Evolutionary conservation across 53 echinoderm and acorn worm species (phyloP).

Genomic region (Echinometra lucunter): DNA sequence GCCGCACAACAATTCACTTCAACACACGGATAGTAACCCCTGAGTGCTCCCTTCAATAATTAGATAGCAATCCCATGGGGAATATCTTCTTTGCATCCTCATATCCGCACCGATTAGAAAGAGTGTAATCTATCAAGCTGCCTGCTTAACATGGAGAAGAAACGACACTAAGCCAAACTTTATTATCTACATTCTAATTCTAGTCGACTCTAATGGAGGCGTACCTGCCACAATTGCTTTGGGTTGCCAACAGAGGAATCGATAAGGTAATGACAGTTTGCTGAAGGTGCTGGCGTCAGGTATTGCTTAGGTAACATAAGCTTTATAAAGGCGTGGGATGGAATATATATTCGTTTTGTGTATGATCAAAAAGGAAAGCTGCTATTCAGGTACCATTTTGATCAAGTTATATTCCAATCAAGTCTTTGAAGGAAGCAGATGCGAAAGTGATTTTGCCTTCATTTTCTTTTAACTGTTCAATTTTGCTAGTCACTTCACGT

Average conservation of each 20-base stretch:
- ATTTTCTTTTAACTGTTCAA: too few species aligned
- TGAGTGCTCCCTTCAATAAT: conserved; percentile 26
- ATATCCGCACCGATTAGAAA: not conserved
- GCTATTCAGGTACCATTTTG: too few species aligned
- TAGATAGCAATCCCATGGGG: not conserved
- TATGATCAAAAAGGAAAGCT: too few species aligned
- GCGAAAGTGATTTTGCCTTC: too few species aligned
- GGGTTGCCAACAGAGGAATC: not conserved
- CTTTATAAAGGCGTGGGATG: not conserved
- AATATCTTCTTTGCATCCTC: not conserved
- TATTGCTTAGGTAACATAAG: not conserved
- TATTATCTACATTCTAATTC: conserved; percentile 7
- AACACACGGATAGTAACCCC: not conserved
- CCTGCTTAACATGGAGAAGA: not conserved
- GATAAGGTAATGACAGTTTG: not conserved
- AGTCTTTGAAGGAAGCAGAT: too few species aligned
- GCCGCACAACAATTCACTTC: not conserved
- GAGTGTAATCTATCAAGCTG: not conserved
- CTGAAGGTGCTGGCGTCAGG: not conserved
- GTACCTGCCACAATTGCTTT: not conserved
- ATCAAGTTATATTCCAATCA: too few species aligned
- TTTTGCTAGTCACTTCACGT: too few species aligned
- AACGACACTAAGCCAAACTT: not conserved
- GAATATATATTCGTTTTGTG: not conserved
- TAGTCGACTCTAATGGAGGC: not conserved